Conservation (phyloP, 2,113 vertebrate genomes). For the sheep (Ovis aries) region DNA sequence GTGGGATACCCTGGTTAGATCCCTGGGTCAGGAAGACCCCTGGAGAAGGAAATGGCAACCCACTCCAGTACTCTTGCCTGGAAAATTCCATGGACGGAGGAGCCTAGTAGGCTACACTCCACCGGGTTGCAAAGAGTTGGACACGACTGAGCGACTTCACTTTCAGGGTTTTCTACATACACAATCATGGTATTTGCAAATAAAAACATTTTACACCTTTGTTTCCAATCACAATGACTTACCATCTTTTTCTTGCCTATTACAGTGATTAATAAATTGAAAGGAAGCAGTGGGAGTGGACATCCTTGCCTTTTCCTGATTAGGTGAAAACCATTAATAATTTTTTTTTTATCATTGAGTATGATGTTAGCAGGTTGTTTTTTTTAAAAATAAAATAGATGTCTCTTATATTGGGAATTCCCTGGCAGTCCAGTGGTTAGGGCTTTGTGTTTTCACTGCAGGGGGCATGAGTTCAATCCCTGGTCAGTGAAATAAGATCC, state of each 20-base stretch:
- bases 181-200: not conserved
- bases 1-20: not conserved
- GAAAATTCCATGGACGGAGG: not conserved
- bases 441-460: not conserved
- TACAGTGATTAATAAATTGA: not conserved
- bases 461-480: not conserved
- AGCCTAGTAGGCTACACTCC: not conserved
- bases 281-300: not conserved
- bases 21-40: not conserved
- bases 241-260: not conserved
- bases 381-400: not conserved
- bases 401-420: not conserved
- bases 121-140: rapidly evolving
- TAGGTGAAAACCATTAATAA: not conserved
- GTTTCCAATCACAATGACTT: not conserved
- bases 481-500: not conserved
- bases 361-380: not conserved
- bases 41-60: not conserved
- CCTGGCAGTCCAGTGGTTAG: not conserved
- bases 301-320: not conserved
- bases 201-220: not conserved
- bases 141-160: not conserved
- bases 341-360: not conserved
- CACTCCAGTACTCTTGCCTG: not conserved
- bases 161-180: not conserved